Conservation (phyloP, 2,113 vertebrate species). For the Bos javanicus region DNA sequence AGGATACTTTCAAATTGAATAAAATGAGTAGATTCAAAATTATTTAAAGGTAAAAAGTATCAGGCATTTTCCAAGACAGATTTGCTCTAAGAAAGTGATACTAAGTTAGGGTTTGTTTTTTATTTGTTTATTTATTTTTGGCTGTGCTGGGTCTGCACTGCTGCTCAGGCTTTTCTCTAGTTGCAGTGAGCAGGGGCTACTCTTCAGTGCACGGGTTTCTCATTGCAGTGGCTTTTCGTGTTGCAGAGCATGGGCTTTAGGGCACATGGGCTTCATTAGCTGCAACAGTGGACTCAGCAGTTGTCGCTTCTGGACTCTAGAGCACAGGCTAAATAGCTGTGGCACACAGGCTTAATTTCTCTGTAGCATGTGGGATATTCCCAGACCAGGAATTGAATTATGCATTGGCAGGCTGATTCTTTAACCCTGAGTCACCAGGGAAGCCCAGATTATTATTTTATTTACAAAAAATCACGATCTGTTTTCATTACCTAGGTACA, state of each 20-base stretch:
- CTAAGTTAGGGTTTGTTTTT: neutral
- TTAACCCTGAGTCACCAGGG: neutral
- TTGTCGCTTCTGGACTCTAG: neutral
- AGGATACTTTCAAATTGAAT: neutral
- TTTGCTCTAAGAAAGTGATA: neutral
- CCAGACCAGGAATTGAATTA: neutral
- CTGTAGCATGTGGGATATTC: neutral
- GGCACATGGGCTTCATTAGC: neutral
- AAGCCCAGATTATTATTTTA: neutral
- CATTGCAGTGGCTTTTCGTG: neutral
- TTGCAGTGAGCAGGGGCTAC: neutral
- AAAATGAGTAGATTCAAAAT: neutral
- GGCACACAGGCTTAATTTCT: neutral
- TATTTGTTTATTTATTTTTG: neutral
- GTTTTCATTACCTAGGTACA: neutral
- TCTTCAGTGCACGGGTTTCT: neutral
- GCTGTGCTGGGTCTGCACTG: neutral
- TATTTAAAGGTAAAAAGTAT: constrained; percentile 8
- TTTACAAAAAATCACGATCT: neutral
- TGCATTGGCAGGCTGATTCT: neutral
- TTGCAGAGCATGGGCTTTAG: neutral
- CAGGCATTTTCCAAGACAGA: neutral
- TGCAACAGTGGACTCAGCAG: neutral
- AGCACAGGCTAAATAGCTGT: neutral
- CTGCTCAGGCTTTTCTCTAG: neutral